Conservation (phyloP, 2,113 vertebrate genomes). For the Carlito syrichta region DNA sequence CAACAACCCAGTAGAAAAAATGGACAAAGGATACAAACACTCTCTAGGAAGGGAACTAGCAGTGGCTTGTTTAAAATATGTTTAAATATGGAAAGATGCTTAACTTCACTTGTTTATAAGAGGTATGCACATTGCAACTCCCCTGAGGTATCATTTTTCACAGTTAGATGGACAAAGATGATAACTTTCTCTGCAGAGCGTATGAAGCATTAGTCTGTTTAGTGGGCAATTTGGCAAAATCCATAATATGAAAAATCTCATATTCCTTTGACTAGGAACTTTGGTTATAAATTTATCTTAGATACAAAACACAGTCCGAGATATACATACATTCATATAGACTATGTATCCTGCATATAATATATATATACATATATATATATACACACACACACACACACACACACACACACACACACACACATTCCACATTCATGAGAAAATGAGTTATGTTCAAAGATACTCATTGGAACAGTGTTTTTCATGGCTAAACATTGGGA, state of each 20-base stretch:
- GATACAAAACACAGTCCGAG: neutral
- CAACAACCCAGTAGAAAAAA: neutral
- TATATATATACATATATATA: too few relatives aligned
- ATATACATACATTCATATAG: neutral
- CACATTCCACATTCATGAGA: neutral
- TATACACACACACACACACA: too few relatives aligned
- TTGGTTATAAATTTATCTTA: conserved; percentile 18
- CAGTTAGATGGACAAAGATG: neutral
- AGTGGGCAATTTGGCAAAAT: neutral
- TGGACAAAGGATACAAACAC: neutral
- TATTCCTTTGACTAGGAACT: neutral
- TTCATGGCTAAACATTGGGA: neutral
- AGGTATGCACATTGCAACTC: neutral
- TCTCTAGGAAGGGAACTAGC: neutral
- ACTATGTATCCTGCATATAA: neutral
- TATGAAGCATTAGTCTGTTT: neutral
- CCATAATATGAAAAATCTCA: neutral
- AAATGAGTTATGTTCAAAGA: neutral
- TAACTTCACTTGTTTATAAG: neutral
- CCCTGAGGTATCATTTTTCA: neutral
- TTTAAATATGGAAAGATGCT: neutral
- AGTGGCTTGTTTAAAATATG: neutral
- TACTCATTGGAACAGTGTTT: neutral
- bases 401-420: too few relatives aligned
- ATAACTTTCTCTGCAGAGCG: neutral